Conservation (phyloP, 2,888 invertebrate species). For the Drosophila phalerata region DNA sequence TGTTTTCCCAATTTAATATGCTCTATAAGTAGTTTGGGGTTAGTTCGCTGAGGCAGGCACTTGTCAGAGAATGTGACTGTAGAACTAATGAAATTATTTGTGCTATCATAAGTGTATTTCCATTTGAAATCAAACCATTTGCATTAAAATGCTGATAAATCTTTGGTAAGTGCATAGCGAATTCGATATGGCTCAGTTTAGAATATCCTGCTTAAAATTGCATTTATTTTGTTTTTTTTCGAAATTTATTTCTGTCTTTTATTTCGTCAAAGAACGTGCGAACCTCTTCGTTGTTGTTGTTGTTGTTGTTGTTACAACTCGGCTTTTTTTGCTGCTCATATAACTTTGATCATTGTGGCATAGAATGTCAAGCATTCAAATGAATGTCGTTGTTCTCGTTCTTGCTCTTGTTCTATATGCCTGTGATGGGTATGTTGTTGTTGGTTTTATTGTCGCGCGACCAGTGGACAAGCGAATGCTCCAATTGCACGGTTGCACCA, state of each 20-base stretch:
- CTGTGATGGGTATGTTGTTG: background rate
- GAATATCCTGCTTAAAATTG: conserved; percentile 34
- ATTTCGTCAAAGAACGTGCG: conserved; percentile 60
- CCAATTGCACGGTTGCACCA: conserved; percentile 28
- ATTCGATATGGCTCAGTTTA: conserved; percentile 22
- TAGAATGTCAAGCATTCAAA: conserved; percentile 72
- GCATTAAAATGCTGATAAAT: background rate
- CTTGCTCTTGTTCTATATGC: conserved; percentile 3
- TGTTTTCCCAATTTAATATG: conserved; percentile 30
- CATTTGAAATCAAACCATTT: background rate
- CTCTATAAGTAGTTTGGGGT: conserved; percentile 5
- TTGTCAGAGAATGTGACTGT: background rate
- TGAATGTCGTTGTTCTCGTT: conserved; percentile 46
- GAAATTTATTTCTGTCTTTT: conserved; percentile 37
- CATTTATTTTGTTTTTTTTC: conserved; percentile 13
- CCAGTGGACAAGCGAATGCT: conserved; percentile 31
- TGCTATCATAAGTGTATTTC: background rate
- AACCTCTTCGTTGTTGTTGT: conserved; percentile 27
- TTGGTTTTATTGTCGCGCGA: conserved; percentile 50
- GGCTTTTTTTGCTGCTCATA: conserved; percentile 37
- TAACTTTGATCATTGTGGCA: conserved; percentile 66
- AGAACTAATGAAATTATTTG: background rate
- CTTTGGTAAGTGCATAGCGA: conserved; percentile 29
- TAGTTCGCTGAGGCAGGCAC: background rate
- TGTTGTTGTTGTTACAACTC: background rate